Evolutionary conservation across 2,113 vertebrate genomes (phyloP), one percentile per base, ranked within the genome.

Genomic region (Misgurnus anguillicaudatus): DNA sequence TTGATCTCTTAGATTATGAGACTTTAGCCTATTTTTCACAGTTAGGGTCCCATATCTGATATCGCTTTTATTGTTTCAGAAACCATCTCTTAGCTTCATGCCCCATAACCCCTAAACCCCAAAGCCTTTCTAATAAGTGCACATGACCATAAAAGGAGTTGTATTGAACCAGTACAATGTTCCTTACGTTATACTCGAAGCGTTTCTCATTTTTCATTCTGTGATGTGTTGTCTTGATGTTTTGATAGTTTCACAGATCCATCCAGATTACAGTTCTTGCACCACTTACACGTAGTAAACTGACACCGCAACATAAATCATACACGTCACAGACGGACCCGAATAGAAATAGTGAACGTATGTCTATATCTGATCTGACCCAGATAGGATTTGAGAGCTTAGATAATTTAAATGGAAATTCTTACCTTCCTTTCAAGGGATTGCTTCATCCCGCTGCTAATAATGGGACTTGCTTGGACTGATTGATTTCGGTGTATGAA

Each of bases 281-380:
- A 74, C 21, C 39, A 17, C 8, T 73, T 73, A 45, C 10, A 61
- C 24, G 55, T 19, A 45, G n/a, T 45, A 45, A 61, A 74, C 45
- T 39, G 61, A 61, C 71, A 74, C 19, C 19, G 42, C 38, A 17
- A 14, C 19, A 5, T 57, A n/a, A 57, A 57, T 45, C 48, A 53
- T 55, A 38, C 5, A 38, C 5, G 13, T 61, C 57, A 24, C 55
- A 8, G 13, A 47, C 8, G 21, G 41, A 31, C 57, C 21, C 57
- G 10, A 74, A 74, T 45, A 31, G 57, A 60, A 74, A 31, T 24
- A 4, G 57, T 61, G 57, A 74, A 36, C 71, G 9, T 21, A 72
- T 72, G 31, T 70, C 67, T 70, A 38, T 10, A 58, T 72, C 57
- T 72, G 53, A 72, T 72, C 21, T 74, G 71, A 74, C 71, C 71